phyloP scores from a whole-genome alignment of 2,888 invertebrate species.

The Drosophila trichaetosa region DNA sequence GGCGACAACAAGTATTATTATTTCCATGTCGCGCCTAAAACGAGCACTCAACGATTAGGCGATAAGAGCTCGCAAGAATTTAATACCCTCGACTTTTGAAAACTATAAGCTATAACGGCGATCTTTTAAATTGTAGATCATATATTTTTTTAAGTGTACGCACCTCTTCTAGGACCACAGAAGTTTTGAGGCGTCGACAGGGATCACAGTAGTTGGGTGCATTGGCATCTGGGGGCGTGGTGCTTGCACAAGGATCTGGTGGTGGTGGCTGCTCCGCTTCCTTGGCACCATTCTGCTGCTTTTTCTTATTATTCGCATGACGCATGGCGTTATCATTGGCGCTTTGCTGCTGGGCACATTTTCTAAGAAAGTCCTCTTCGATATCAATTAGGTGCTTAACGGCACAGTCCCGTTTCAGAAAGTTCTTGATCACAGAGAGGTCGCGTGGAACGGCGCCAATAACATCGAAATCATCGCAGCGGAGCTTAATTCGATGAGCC shows the following conservation, averaged over 20 bases:
- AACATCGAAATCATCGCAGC: conserved; percentile 68
- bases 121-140: neutral
- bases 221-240: conserved; percentile 29
- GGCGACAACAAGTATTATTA: neutral
- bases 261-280: neutral
- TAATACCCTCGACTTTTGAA: neutral
- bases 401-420: conserved; percentile 67
- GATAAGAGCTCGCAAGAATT: neutral
- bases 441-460: conserved; percentile 72
- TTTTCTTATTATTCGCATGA: conserved; percentile 3
- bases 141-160: neutral
- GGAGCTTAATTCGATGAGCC: conserved; percentile 62
- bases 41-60: too few species aligned
- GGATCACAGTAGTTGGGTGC: conserved; percentile 55
- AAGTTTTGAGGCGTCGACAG: conserved; percentile 55
- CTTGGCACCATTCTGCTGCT: neutral
- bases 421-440: conserved; percentile 68
- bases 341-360: conserved; percentile 37
- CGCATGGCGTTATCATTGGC: neutral
- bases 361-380: conserved; percentile 59
- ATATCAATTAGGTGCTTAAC: conserved; percentile 67
- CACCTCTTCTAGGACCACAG: conserved; percentile 69
- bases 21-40: neutral
- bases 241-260: conserved; percentile 48
- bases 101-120: neutral